A percentile compares a stretch with the other conserved stretches of the same genome.
Conservation (phyloP, 2,888 invertebrate species). For the Lucinisca nassula region DNA sequence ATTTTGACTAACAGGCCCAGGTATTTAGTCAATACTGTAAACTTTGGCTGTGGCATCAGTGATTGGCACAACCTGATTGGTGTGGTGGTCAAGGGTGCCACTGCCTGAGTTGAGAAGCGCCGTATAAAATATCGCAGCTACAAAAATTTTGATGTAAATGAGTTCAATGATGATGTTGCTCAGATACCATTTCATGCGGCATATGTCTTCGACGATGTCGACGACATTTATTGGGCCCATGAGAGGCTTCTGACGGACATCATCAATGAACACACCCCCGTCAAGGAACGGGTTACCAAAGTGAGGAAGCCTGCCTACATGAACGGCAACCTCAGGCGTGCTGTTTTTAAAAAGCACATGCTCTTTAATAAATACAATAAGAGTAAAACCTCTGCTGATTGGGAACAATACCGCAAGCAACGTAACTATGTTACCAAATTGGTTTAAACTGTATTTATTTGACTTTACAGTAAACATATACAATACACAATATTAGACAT, state of each 20-base stretch:
- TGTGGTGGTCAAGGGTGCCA: background rate
- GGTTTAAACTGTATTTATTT: too few relatives aligned
- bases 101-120: background rate
- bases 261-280: background rate
- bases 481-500: too few relatives aligned
- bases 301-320: too few relatives aligned
- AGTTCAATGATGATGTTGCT: background rate
- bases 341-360: too few relatives aligned
- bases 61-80: background rate
- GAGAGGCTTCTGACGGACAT: background rate
- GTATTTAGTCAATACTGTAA: background rate
- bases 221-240: background rate
- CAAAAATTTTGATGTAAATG: background rate
- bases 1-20: background rate
- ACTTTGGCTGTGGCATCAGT: background rate
- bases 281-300: background rate
- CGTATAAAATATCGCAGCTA: background rate
- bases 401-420: too few relatives aligned
- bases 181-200: background rate
- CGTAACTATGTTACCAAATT: too few relatives aligned
- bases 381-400: too few relatives aligned
- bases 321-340: too few relatives aligned
- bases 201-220: background rate
- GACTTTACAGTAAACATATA: too few relatives aligned
- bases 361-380: too few relatives aligned